Evolutionary conservation across 2,797 vertebrate species (phyloP).

Genomic region (Gorsachius magnificus): DNA sequence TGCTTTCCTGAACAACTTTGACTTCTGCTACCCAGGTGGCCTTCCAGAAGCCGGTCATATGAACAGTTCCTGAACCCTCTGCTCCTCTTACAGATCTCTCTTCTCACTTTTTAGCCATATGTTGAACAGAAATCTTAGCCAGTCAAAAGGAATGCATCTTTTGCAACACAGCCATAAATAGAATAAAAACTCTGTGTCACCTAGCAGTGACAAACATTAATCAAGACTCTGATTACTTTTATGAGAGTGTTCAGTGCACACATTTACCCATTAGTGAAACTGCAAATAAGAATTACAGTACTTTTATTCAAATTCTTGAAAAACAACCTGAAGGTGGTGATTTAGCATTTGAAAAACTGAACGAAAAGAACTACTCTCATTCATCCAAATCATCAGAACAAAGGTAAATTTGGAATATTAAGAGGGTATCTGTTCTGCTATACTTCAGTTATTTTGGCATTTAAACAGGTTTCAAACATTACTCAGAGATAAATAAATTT

Average conservation of each 20-base stretch:
- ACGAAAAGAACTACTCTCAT: accelerated
- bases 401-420: background rate
- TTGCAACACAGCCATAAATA: background rate
- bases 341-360: background rate
- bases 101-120: background rate
- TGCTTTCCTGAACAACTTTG: background rate
- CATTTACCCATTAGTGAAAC: background rate
- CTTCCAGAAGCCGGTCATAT: background rate
- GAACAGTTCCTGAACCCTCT: background rate
- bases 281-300: background rate
- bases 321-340: background rate
- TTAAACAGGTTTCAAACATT: background rate
- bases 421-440: background rate
- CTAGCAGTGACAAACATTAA: background rate
- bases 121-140: background rate
- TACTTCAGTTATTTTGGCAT: background rate
- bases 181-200: background rate
- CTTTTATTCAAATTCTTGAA: background rate
- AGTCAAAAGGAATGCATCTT: background rate
- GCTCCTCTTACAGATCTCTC: background rate
- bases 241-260: background rate
- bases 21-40: background rate
- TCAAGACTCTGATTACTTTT: background rate
- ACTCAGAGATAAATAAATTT: background rate
- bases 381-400: background rate